Base-by-base conservation (phyloP, 92 coral and sea anemone species). In the Metridium senile region DNA sequence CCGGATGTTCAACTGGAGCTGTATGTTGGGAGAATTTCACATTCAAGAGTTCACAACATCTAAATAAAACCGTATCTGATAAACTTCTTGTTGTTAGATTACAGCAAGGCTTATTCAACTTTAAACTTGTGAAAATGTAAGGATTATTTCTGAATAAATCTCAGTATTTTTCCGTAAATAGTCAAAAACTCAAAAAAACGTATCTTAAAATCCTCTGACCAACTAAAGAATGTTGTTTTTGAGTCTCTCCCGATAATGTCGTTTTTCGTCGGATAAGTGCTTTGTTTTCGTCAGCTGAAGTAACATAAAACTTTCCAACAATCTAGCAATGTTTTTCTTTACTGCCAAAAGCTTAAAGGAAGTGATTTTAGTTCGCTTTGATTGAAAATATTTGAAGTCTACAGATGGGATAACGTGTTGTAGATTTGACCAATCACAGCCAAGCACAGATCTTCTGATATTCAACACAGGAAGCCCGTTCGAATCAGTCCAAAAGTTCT, bases 1-100 rank as follows among this genome's bases (percentile, higher is more conserved):
- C 84, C 84, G 84, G 84, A 79, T 79, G 65, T 58, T 57, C 84
- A 79, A 30, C 46, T 68, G 62, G 46, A 57, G 39, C 56, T 3
- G 2, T 11, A 39, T 13, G 69, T 70, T 52, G 54, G 33, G 76
- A 79, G 84, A 79, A 79, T 58, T 39, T 26, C 49, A 21, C 56
- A 2, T 17, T 77, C 58, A 17, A 28, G 22, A 20, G 8, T 59
- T 22, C 9, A 17, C 3, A 54, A 54, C n/a, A n/a, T n/a, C n/a
- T n/a, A n/a, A n/a, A n/a, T n/a, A n/a, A n/a, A n/a, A n/a, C n/a
- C n/a, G n/a, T n/a, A n/a, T n/a, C n/a, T n/a, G n/a, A n/a, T n/a
- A n/a, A n/a, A n/a, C n/a, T n/a, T n/a, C n/a, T n/a, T n/a, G n/a
- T n/a, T n/a, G n/a, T n/a, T n/a, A n/a, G n/a, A n/a, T n/a, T n/a